phyloP scores from a whole-genome alignment of 2,113 vertebrate species.

The Brachyhypopomus occidentalis region DNA sequence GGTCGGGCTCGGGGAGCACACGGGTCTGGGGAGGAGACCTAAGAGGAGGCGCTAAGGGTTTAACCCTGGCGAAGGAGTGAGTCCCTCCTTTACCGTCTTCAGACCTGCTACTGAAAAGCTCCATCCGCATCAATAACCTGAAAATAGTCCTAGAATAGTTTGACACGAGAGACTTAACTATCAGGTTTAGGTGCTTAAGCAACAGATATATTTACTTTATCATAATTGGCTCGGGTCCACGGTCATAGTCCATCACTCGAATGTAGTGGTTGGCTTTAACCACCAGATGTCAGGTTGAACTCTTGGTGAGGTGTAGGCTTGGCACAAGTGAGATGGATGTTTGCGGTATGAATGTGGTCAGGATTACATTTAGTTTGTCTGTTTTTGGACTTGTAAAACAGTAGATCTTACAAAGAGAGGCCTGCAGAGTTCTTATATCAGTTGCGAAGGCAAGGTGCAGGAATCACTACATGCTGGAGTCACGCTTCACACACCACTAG shows the following conservation, averaged over 20 bases:
- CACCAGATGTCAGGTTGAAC: constrained; percentile 49
- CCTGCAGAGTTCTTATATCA: not conserved
- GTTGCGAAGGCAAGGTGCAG: not conserved
- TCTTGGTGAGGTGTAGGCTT: not conserved
- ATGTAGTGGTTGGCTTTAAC: constrained; percentile 42
- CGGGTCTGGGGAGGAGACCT: not conserved
- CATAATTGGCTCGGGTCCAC: not conserved
- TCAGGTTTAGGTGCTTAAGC: not conserved
- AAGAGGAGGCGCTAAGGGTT: constrained; percentile 16
- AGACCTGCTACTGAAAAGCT: no score
- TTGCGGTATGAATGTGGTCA: not conserved
- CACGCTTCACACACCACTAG: not conserved
- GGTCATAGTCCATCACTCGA: not conserved
- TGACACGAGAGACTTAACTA: no score
- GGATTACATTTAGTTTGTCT: not conserved
- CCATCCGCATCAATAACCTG: not conserved
- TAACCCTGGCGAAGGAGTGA: not conserved
- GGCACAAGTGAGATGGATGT: not conserved
- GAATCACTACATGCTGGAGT: not conserved
- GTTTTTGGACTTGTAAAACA: not conserved
- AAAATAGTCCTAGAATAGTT: not conserved
- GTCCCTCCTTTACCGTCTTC: no score
- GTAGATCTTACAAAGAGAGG: not conserved
- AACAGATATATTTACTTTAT: not conserved
- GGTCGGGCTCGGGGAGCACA: not conserved